phyloP scores from a whole-genome alignment of 1,140 invertebrate species.

The Leguminivora glycinivorella region DNA sequence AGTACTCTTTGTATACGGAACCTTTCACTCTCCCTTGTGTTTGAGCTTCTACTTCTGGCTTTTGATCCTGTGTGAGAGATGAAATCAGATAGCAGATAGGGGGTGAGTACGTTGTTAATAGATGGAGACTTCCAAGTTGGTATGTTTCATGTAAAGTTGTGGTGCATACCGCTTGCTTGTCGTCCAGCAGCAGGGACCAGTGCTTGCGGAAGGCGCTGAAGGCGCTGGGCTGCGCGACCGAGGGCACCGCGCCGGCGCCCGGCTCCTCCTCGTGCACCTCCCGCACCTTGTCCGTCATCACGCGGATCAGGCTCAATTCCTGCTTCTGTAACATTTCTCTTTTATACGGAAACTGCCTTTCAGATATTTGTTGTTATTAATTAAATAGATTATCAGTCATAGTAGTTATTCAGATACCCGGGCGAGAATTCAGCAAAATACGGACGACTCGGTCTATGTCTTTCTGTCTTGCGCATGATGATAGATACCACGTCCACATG shows the following conservation, averaged over 20 bases:
- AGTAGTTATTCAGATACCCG: too few relatives aligned
- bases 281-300: constrained; percentile 60
- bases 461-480: too few relatives aligned
- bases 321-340: constrained; percentile 48
- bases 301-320: constrained; percentile 59
- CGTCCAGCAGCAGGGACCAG: constrained; percentile 59
- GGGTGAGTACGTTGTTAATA: too few relatives aligned
- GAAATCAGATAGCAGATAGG: too few relatives aligned
- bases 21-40: constrained; percentile 66
- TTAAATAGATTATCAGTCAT: too few relatives aligned
- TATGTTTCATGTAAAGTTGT: too few relatives aligned
- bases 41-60: constrained; percentile 59
- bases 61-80: constrained; percentile 54
- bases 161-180: constrained; percentile 31
- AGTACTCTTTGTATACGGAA: constrained; percentile 85
- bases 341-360: too few relatives aligned
- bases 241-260: constrained; percentile 33
- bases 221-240: constrained; percentile 45
- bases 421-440: too few relatives aligned
- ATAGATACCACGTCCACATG: too few relatives aligned
- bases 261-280: constrained; percentile 52
- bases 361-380: too few relatives aligned
- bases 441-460: too few relatives aligned
- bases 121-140: too few relatives aligned
- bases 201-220: constrained; percentile 54